Base-by-base conservation (phyloP, 2,888 invertebrate species). In the Carpatolechia fugitivella region DNA sequence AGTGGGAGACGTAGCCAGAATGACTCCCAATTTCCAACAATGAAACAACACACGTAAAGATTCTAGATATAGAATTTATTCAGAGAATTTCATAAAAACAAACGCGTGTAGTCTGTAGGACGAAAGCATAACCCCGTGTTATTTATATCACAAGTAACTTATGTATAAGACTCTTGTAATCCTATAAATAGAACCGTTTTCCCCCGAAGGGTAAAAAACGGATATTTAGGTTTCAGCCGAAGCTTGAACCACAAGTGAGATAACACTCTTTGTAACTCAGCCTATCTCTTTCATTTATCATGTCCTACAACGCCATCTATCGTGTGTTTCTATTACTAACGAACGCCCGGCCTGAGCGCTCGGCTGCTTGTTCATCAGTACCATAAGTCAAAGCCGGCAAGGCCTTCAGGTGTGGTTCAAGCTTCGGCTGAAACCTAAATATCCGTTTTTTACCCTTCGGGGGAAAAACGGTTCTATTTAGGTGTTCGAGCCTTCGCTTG, bases 351-450 rank as follows among this genome's bases (percentile, higher is more conserved):
- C 7, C 13, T 6, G 29, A 14, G 47, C 30, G 30, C 31, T 5
- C 7, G 24, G 29, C 5, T n/a, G 48, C 16, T 33, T 6, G 10
- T 18, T 48, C 7, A 3, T 48, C 48, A 48, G 51, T 38, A 38
- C 51, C 13, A 4, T 18, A 40, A 18, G n/a, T n/a, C 40, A 29
- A 69, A 13, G 72, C 60, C 1, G 78, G 71, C 56, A 54, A 55
- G 59, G 11, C 51, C 49, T 0, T 47, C 0, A 55, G 47, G 33
- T 48, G 50, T 57, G 52, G 58, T 48, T 58, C 56, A 58, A 58
- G 56, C 56, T 56, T 29, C 56, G 54, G 58, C 56, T 35, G 58
- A 51, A 58, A 56, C 58, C 58, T 59, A 58, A 54, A 59, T 57
- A 53, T 47, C 31, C 56, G 54, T 54, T 56, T 56, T 54, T 13